Percentiles rank a stretch among this genome's conserved stretches.
Evolutionary conservation across 2,113 vertebrate species (phyloP).

Genomic region (Anhinga anhinga): DNA sequence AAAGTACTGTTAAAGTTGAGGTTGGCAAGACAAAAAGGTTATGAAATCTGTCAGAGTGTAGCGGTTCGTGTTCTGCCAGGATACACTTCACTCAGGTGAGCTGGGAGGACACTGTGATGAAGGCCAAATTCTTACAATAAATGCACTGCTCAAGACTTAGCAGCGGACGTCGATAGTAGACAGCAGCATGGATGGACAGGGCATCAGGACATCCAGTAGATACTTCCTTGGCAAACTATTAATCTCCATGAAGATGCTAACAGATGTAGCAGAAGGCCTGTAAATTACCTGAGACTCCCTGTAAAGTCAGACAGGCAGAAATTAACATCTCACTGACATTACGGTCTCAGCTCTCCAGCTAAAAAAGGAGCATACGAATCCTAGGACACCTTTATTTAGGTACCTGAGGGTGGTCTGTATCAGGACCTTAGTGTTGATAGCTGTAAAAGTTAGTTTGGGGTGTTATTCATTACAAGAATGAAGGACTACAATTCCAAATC

Average conservation of each 20-base stretch:
- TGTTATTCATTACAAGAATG: not conserved
- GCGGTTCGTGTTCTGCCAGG: not conserved
- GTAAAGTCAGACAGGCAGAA: not conserved
- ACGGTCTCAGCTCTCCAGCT: not conserved
- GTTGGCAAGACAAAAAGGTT: not conserved
- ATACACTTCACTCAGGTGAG: not conserved
- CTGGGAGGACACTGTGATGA: not conserved
- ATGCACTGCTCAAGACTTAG: not conserved
- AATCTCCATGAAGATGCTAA: not conserved
- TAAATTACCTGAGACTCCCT: not conserved
- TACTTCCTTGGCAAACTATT: not conserved
- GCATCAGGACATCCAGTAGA: not conserved
- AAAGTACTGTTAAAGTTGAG: not conserved
- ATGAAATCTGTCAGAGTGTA: not conserved
- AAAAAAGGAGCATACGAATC: accelerated
- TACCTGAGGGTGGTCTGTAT: not conserved
- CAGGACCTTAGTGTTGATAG: not conserved
- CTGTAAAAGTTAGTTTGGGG: not conserved
- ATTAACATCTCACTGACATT: not conserved
- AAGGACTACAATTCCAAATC: not conserved
- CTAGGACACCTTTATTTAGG: not conserved
- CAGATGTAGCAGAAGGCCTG: not conserved
- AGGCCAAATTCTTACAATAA: not conserved
- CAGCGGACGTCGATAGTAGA: accelerated
- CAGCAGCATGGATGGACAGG: not conserved